These are phyloP conservation scores for Crotalus helleri DNA, from an alignment of 2,113 vertebrate species.

Conservation along the genomic window DNA sequence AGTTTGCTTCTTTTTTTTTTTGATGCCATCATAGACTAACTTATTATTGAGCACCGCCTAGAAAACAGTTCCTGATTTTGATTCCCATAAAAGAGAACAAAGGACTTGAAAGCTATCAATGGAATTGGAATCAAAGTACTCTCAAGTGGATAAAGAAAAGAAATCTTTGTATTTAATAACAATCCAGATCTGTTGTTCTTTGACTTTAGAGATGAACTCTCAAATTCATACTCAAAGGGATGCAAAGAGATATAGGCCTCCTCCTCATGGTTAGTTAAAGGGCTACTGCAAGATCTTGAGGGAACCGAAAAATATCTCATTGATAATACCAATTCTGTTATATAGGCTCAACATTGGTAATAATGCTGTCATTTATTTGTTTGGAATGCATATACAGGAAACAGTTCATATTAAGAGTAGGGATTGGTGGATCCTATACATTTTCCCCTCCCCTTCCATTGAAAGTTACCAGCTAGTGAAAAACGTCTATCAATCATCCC, in stretches of 20 bases:
- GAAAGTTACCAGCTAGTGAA: not conserved
- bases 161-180: not conserved
- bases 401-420: not conserved
- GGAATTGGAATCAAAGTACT: not conserved
- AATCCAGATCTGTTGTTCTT: not conserved
- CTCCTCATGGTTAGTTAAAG: not conserved
- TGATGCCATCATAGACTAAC: not conserved
- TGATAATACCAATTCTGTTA: not conserved
- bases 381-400: not conserved
- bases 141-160: not conserved
- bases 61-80: not conserved
- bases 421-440: not conserved
- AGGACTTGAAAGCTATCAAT: not conserved
- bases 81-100: not conserved
- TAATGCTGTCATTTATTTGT: not conserved
- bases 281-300: not conserved
- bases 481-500: not conserved
- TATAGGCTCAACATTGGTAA: not conserved
- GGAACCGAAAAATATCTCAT: not conserved
- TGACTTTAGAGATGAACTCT: not conserved
- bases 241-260: not conserved
- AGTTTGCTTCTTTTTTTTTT: not conserved
- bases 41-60: not conserved
- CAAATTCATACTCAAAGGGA: not conserved
- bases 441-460: not conserved